Conservation (phyloP, 2,797 vertebrate genomes). For the Coranthus polyacanthus region DNA sequence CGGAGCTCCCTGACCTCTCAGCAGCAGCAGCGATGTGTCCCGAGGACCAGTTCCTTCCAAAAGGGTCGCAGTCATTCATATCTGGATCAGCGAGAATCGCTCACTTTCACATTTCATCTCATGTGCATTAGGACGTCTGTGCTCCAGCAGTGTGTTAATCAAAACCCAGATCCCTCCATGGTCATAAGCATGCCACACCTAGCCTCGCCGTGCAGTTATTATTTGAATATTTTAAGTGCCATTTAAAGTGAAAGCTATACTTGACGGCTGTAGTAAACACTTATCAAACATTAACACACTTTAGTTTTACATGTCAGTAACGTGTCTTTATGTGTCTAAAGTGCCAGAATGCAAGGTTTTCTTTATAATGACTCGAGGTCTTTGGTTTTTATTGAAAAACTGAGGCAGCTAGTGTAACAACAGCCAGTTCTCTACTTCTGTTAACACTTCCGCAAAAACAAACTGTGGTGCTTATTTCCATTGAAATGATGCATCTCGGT, state of each 20-base stretch:
- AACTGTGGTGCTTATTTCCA: not conserved
- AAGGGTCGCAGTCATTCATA: not conserved
- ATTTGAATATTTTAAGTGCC: slow-evolving; percentile 5
- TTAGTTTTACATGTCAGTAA: not conserved
- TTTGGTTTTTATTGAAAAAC: not conserved
- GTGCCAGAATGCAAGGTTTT: slow-evolving; percentile 38
- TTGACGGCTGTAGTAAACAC: not conserved
- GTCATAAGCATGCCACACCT: not conserved
- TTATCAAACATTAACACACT: not conserved
- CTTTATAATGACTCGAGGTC: not conserved
- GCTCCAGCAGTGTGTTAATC: too few species aligned
- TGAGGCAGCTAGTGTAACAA: slow-evolving; percentile 8
- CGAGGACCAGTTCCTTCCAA: not conserved
- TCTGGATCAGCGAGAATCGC: too few species aligned
- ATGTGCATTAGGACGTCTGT: too few species aligned
- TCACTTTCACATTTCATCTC: too few species aligned
- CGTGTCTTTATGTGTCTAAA: slow-evolving; percentile 29
- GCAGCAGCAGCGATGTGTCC: slow-evolving; percentile 38
- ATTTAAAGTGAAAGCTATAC: slow-evolving; percentile 1
- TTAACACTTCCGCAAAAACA: not conserved
- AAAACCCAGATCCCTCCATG: not conserved
- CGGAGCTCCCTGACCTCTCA: slow-evolving; percentile 35
- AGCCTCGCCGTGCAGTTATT: not conserved
- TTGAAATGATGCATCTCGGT: not conserved
- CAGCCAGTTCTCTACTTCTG: not conserved